Base-by-base conservation (phyloP, 2,888 invertebrate species). In the Acrobeloides nanus region DNA sequence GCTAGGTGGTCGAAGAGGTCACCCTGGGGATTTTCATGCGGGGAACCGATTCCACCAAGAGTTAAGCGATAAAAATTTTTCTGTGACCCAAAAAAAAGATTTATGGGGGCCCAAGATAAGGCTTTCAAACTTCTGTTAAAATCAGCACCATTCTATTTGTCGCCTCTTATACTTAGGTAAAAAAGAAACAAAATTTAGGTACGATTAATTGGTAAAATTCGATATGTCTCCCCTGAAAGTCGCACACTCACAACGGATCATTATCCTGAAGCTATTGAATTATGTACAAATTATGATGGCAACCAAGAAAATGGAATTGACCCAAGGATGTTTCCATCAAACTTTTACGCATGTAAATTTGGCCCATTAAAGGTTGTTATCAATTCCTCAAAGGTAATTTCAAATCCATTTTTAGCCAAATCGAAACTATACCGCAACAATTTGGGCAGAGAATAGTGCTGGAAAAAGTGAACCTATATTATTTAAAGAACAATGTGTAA, bases 391-490 rank as follows among this genome's bases (percentile, higher is more conserved):
- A 27, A 15, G 15, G 15, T 24, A 51, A 47, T 10, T 20, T 15
- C 17, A 6, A 20, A 27, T 35, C 23, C 17, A 24, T 44, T 46
- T 38, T 54, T 8, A 68, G 64, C 72, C 71, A n/a, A 71, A 71
- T 52, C 60, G 71, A 6, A 72, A 71, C 49, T 71, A 71, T 42
- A 48, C 66, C 10, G 71, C 70, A 15, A 61, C 61, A 2, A 57
- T 71, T 10, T 72, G 72, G 72, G 71, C 69, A 12, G 66, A 68
- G 45, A 71, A 70, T 43, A 56, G 46, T 1, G 72, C 69, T 1
- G 72, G 72, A 5, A 33, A 51, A 38, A 62, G 62, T 12, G 46
- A 38, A 24, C 50, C 65, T 18, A 55, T 58, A 5, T 32, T 53
- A 12, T 67, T 64, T 46, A 45, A 55, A 20, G 51, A 60, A 42